phyloP scores from a whole-genome alignment of 2,888 invertebrate genomes.

The Lasioglossum calceatum region DNA sequence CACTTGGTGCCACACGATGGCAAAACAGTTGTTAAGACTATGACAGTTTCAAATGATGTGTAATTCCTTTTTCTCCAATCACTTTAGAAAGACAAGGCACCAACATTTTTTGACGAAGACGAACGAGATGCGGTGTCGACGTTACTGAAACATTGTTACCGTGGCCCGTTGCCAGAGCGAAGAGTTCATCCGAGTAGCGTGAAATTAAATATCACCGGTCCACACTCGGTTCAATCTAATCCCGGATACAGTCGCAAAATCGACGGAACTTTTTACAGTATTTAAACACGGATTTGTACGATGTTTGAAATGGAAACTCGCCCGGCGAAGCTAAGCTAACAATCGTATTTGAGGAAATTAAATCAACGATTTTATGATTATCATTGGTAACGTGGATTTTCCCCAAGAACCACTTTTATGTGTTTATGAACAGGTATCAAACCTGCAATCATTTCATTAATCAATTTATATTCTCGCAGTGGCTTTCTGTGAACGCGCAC shows the following conservation, averaged over 20 bases:
- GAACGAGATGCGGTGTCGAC: slow-evolving; percentile 29
- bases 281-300: slow-evolving; percentile 66
- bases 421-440: slow-evolving; percentile 29
- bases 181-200: slow-evolving; percentile 89
- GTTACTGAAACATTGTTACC: slow-evolving; percentile 52
- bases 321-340: slow-evolving; percentile 29
- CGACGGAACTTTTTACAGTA: slow-evolving; percentile 85
- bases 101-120: not conserved
- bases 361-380: slow-evolving; percentile 51
- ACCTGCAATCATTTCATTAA: not conserved
- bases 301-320: slow-evolving; percentile 56
- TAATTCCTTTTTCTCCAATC: not conserved
- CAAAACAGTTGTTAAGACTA: not conserved
- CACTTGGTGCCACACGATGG: no score
- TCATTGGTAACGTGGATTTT: slow-evolving; percentile 14
- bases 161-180: slow-evolving; percentile 60
- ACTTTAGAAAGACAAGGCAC: not conserved
- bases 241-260: slow-evolving; percentile 92
- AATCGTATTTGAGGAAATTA: slow-evolving; percentile 54
- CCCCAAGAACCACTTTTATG: not conserved
- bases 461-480: not conserved
- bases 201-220: slow-evolving; percentile 92
- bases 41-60: not conserved
- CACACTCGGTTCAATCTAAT: slow-evolving; percentile 92
- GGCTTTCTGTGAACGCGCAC: not conserved